Base-by-base conservation (phyloP, 2,113 vertebrate species). In the Meleagris gallopavo region DNA sequence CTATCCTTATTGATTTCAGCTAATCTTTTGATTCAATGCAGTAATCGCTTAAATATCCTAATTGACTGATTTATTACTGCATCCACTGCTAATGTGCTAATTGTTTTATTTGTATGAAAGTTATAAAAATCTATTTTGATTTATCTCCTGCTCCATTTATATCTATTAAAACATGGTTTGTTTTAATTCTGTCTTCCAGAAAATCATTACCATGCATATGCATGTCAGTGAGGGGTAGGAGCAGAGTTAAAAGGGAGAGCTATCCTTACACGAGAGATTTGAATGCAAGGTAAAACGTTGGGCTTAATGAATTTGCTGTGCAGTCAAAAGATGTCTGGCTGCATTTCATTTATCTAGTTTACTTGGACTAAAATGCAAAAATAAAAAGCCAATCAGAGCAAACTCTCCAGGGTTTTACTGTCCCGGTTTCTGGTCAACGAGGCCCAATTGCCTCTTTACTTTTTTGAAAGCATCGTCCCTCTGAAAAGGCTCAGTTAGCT, bases 61-160 rank as follows among this genome's bases (percentile, higher is more conserved):
- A 94, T 93, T 94, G 84, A 74, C 74, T 90, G 52, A 88, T 94
- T 85, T 70, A 54, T 79, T 94, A 85, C 87, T 90, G 30, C 50
- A 30, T 73, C 80, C 52, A 36, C 62, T 89, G 60, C 74, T 94
- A 74, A 95, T 83, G 88, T 64, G 71, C 41, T 96, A 93, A 89
- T 90, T 93, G 81, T 92, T 96, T 96, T 92, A 73, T 95, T 94
- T 90, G 90, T 87, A 69, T 43, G 52, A 38, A 94, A 78, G 83
- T 21, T 81, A 71, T 83, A 93, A 77, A 95, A 95, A 61, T 57
- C n/a, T 4, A 6, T 82, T 84, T 60, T 72, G 94, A 94, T 94
- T 92, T 93, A 65, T 88, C 66, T 72, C 86, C 61, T 69, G 70
- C 70, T 89, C 74, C 70, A 54, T 94, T 96, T 86, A 57, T 79